Base-by-base conservation (phyloP, 2,888 invertebrate species). In the Heliothis peltigera region DNA sequence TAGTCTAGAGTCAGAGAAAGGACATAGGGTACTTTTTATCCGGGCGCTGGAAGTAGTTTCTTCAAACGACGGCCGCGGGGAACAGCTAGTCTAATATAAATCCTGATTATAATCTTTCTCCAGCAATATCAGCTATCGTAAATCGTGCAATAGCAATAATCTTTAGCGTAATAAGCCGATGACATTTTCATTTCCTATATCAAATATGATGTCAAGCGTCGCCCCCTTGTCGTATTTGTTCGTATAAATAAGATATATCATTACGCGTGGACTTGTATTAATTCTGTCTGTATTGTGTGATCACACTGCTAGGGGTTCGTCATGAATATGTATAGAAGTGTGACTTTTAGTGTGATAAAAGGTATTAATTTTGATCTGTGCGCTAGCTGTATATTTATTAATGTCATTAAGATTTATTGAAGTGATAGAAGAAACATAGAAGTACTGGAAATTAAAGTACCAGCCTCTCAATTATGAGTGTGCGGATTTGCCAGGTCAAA, bases 131-230 rank as follows among this genome's bases (percentile, higher is more conserved):
- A 60, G 46, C 46, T 72, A 81, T 81, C 82, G 81, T 83, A 84
- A 87, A 84, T 69, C 64, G 43, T 59, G 66, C 69, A 89, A 89
- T 92, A 93, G 91, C 92, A 93, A 93, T 93, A 93, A 92, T 93
- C 89, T 83, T 77, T 56, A 73, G 82, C 87, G 89, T 92, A 92
- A 91, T 93, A 92, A 91, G 87, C 81, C 87, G 88, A 88, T 91
- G 94, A 94, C 93, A 90, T 92, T 93, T 94, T 94, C 94, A 94
- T 94, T 94, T 94, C 92, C 94, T 85, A 88, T 79, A 86, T 90
- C 93, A 93, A 93, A 93, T 92, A 92, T 70, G 78, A 75, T 79
- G 75, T 80, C 78, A 75, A 64, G 54, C 64, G 48, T 74, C 62
- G 48, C 69, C 89, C 87, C 86, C 87, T 82, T 70, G 64, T 75